Conservation (phyloP, 1,140 invertebrate genomes). For the Mamestra configurata region DNA sequence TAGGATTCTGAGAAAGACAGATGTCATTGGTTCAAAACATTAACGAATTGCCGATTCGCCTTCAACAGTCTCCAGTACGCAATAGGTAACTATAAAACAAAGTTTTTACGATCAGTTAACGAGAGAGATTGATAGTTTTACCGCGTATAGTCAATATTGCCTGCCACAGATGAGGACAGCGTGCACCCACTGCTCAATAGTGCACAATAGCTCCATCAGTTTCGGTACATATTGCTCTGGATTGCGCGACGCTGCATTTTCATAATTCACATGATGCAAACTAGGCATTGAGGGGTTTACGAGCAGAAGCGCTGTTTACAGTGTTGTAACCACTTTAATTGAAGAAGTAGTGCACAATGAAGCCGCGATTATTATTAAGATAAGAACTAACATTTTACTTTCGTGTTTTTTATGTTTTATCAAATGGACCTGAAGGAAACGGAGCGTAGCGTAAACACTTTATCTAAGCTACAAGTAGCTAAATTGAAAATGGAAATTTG, state of each 20-base stretch:
- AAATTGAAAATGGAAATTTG: not conserved
- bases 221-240: conserved; percentile 8
- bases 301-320: not conserved
- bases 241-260: conserved; percentile 31
- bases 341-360: not conserved
- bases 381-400: not conserved
- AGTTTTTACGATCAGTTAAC: not conserved
- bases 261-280: conserved; percentile 29
- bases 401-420: not conserved
- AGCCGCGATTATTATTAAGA: conserved; percentile 4
- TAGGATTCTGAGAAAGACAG: too few relatives aligned
- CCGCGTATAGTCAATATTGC: not conserved
- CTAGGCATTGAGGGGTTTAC: conserved; percentile 20
- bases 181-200: not conserved
- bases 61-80: too few relatives aligned
- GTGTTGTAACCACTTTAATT: not conserved
- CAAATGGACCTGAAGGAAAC: not conserved
- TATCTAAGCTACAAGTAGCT: not conserved
- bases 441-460: not conserved
- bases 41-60: too few relatives aligned
- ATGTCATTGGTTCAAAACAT: too few relatives aligned
- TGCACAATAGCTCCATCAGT: not conserved
- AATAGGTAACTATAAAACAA: too few relatives aligned
- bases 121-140: not conserved
- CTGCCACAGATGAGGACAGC: not conserved